Evolutionary conservation across 2,797 vertebrate species (phyloP), one percentile per base, ranked within the genome.

Genomic region (Rhincodon typus): DNA sequence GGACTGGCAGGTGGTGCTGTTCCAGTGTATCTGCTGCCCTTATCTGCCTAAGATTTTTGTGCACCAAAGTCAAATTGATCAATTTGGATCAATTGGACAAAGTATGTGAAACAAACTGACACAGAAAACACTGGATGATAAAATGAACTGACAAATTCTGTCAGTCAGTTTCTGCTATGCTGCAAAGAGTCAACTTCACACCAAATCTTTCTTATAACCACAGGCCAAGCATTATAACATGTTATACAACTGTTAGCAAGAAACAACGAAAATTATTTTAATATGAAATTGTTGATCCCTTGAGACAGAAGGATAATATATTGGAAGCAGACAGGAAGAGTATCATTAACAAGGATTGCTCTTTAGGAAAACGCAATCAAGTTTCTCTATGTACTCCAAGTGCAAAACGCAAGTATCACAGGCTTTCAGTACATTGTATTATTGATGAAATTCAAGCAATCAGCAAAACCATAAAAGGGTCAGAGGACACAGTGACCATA

Each of bases 391-490:
- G 70, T 95, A 72, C 57, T 77, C 70, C 46, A 10, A 17, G 69
- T 94, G 42, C 69, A 95, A 95, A 34, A 50, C 30, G 57, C 25
- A 72, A 95, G 42, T 15, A 53, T 74, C 69, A 57, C 13, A 95
- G 69, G 0, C 25, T 95, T 95, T 50, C 46, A 77, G 94, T 77
- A 19, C 46, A 94, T 74, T 42, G 42, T 94, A 70, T 94, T 94
- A 94, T 74, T 94, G 27, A 72, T 69, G 25, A 27, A 72, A 95
- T 34, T 95, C 27, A 77, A 95, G 46, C 72, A 53, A 95, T 77
- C 94, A 95, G 53, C 94, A 77, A 95, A 53, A 15, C 94, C 67
- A 94, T 94, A 96, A 74, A 96, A 95, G 21, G 15, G 27, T 72
- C 79, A 53, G 79, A 87, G 57, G 95, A 93, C 12, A 72, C 72